Base-by-base conservation (phyloP, 2,888 invertebrate genomes). In the Rambutsinella grinnellia region DNA sequence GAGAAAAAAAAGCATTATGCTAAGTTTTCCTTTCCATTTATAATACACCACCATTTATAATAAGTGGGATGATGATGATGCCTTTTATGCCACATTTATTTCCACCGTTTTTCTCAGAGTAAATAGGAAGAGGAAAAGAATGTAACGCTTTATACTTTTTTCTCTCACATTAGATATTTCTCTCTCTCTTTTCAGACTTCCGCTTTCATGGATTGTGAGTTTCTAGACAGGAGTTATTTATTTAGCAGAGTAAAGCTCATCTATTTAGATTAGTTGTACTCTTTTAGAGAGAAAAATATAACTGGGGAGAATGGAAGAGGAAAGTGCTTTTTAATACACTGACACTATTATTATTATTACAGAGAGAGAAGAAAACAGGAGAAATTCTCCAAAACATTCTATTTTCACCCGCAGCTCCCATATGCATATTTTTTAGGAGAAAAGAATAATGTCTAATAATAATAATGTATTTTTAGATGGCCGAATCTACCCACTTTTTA, bases 201-300 rank as follows among this genome's bases (percentile, higher is more conserved):
- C 66, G 54, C 19, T n/a, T 10, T 44, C 36, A 36, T 36, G 36
- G 36, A 36, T 36, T 36, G 36, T 13, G 36, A 36, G 36, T 36
- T 13, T 19, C 53, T 53, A 67, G 61, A 60, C 63, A 63, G 36
- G 36, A 36, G 68, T 76, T 76, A 69, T 76, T 76, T 76, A 76
- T 76, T 76, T 69, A 69, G 68, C 44, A 24, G 58, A 26, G 47
- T 69, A 26, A 23, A 63, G 76, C 76, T 76, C 76, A 76, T 76
- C 76, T 69, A 68, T 76, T 76, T 76, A 65, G 69, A 76, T 76
- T 76, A 76, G 63, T 56, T 68, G 68, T 63, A 75, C 76, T 61
- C 56, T 68, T n/a, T 75, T 62, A 27, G 67, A 51, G 67, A 63
- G 13, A 74, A n/a, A n/a, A n/a, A n/a, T n/a, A n/a, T 13, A 47